Evolutionary conservation across 2,888 invertebrate genomes (phyloP).

Genomic region (Trachelus troglodyta): DNA sequence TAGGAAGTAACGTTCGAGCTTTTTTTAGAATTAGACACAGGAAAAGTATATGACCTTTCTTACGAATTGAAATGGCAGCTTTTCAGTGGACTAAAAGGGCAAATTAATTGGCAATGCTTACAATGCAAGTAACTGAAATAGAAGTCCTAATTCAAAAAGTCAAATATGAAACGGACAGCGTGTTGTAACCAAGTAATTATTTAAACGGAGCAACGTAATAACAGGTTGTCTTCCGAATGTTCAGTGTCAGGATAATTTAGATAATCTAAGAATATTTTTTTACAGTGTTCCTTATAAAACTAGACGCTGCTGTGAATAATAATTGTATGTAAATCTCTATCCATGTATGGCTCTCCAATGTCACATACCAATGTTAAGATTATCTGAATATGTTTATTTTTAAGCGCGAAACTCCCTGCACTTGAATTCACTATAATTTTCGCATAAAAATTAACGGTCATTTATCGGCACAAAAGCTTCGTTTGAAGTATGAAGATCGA

Average conservation of each 20-base stretch:
- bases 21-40: not conserved
- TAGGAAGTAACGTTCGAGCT: not conserved
- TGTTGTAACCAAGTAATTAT: not conserved
- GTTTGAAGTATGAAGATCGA: not conserved
- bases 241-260: not conserved
- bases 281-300: not conserved
- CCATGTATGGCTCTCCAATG: not conserved
- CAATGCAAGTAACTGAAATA: conserved; percentile 10
- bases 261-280: not conserved
- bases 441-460: not conserved
- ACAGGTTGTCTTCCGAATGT: not conserved
- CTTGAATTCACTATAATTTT: not conserved
- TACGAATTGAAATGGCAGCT: not conserved
- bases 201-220: not conserved
- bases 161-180: not conserved
- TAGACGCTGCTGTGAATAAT: not conserved
- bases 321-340: not conserved
- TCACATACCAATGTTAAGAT: conserved; percentile 6
- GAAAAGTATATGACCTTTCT: not conserved
- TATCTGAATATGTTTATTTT: not conserved
- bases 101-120: not conserved
- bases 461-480: not conserved
- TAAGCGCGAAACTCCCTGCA: not conserved
- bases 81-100: not conserved
- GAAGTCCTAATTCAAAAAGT: conserved; percentile 16